Evolutionary conservation across 2,888 invertebrate genomes (phyloP), one percentile per base, ranked within the genome.

Genomic region (Oscheius sp.): DNA sequence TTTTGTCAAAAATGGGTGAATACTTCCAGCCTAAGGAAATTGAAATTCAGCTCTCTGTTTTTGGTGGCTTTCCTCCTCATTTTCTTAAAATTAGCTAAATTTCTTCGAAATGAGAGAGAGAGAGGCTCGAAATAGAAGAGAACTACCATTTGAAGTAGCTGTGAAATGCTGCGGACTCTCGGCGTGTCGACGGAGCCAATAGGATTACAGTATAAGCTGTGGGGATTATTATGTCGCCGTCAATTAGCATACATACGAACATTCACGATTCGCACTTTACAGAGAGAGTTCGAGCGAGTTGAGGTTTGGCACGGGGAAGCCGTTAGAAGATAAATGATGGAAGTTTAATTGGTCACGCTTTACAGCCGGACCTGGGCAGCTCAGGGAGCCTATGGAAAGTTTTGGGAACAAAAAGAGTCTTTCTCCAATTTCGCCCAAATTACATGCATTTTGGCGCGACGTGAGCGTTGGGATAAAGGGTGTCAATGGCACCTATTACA

Each of bases 401-500:
- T n/a, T n/a, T n/a, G n/a, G 42, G 15, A 42, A 42, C 42, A 42
- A 42, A 42, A 17, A 42, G 17, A 17, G 37, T n/a, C n/a, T n/a
- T n/a, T n/a, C n/a, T n/a, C n/a, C n/a, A n/a, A n/a, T n/a, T n/a
- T n/a, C 27, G n/a, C 39, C 48, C 33, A 48, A 48, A 64, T 64
- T 64, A 48, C 64, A 64, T 50, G 64, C 64, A 48, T 50, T 64
- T 37, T 31, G 48, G 33, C 48, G 10, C n/a, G n/a, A n/a, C n/a
- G n/a, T n/a, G 27, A 23, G 48, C 31, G 23, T 20, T 25, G 42
- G 61, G 61, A 61, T 61, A 45, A 55, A 53, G 57, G 50, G 66
- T 66, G 66, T 66, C 66, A 66, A 66, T 66, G 53, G 66, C 66
- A 66, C 66, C 66, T 53, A 65, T 65, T 66, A 55, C 55, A 66